Evolutionary conservation across 2,888 invertebrate species (phyloP), one percentile per base, ranked within the genome.

Genomic region (Himalopsyche kuldschensis): DNA sequence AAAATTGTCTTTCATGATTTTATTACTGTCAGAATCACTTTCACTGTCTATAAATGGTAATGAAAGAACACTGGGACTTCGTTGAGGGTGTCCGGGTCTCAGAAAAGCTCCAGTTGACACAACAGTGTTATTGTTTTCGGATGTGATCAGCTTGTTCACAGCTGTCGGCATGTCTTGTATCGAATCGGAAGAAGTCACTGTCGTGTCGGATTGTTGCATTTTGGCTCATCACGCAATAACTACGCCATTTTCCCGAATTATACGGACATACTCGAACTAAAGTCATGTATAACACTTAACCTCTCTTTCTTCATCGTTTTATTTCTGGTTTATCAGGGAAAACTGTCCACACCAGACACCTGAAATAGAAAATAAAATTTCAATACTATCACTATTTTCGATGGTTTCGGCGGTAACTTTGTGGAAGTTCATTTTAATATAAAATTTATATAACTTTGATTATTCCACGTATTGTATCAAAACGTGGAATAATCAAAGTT

Each of bases 41-140:
- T 85, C 85, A 15, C 31, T 27, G 27, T 84, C 81, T 4, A 79
- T 69, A 55, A 78, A 83, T n/a, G 48, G 69, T 11, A 82, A 75
- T 10, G 81, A 76, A n/a, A 47, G 55, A 11, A 76, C 79, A 20
- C 77, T 35, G 15, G 27, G 24, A 20, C 27, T 30, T 30, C 63
- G n/a, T 47, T 48, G 63, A 27, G 55, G 78, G 5, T 32, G 27
- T 27, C 78, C 81, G 10, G 79, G 27, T 41, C 63, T 77, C 31
- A 80, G 76, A 32, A 81, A 78, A 41, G 48, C 79, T n/a, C 63
- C 82, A 2, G 84, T 76, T 17, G 81, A 75, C 32, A 86, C 75
- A 31, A 86, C 84, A 0, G 86, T 86, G 77, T 86, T 86, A 79
- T 86, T 86, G 76, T 86, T 86, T 75, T 86, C 86, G n/a, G 85